Evolutionary conservation across 2,888 invertebrate genomes (phyloP), one percentile per base, ranked within the genome.

Genomic region (Mythimna lalbum): DNA sequence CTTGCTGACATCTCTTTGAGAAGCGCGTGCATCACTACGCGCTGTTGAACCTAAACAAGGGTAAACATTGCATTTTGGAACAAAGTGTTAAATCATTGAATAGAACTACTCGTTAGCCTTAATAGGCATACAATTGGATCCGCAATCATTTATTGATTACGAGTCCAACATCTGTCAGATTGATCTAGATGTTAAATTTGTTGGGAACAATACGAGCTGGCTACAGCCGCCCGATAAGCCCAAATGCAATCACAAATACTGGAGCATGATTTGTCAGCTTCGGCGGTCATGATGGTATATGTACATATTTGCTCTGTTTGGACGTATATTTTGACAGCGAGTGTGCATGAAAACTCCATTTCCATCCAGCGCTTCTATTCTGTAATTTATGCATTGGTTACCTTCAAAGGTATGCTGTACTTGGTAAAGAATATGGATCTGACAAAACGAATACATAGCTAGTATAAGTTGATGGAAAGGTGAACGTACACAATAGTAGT

Each of bases 361-460:
- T 81, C 47, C 71, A 80, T 69, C 63, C 61, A 70, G 55, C 65
- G 81, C 66, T 76, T 71, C 59, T 67, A 70, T 76, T 71, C 56
- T 67, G 76, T 85, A 83, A 86, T 80, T 82, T 82, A 86, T 85
- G 80, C 85, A 84, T 86, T 82, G 86, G 84, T 66, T 84, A 84
- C 75, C 81, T 83, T 69, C 64, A 65, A 67, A 85, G 77, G 62
- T 80, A 77, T 72, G 74, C 63, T 84, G 63, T 64, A 57, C 39
- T 60, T 31, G 59, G 55, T 60, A 74, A 70, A 52, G 23, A 72
- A 59, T 59, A 59, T 71, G 31, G 49, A 72, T 64, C 50, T 65
- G 43, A 27, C 49, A 10, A 10, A 49, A 56, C 33, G 27, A 57
- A 73, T 52, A 63, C n/a, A 19, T 55, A 62, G 36, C 55, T 59